These are phyloP conservation scores for Picus viridis DNA, from an alignment of 2,797 vertebrate genomes.

Conservation along the genomic window DNA sequence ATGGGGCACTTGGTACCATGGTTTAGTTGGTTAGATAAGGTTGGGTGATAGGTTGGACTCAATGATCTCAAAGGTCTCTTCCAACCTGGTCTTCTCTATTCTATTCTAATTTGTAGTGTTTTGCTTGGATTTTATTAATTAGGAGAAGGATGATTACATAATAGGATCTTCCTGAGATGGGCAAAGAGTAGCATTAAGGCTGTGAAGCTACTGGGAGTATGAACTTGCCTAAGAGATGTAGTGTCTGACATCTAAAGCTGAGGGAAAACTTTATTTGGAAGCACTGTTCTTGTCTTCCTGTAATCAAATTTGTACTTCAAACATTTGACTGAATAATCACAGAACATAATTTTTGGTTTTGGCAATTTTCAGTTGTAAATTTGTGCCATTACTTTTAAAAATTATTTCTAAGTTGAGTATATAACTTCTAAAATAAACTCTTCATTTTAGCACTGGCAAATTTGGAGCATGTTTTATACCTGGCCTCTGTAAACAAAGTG, in stretches of 20 bases:
- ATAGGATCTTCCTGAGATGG: background rate
- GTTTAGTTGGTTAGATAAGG: no score
- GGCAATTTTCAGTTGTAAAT: background rate
- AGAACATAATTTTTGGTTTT: background rate
- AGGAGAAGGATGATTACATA: background rate
- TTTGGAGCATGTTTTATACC: conserved; percentile 96
- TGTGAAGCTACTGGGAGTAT: background rate
- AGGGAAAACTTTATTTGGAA: background rate
- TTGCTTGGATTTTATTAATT: background rate
- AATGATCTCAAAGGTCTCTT: no score
- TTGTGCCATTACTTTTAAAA: background rate
- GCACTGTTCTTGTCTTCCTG: background rate
- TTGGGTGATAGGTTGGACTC: no score
- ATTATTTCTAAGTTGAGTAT: background rate
- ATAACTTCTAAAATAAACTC: background rate
- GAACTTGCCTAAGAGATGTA: background rate
- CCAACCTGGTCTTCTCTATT: no score
- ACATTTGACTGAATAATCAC: background rate
- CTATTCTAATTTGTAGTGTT: background rate
- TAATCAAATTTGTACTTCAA: background rate
- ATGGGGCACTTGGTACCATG: no score
- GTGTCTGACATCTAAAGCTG: background rate
- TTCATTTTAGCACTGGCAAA: conserved; percentile 84
- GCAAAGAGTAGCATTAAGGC: background rate
- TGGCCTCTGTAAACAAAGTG: conserved; percentile 94